These are phyloP conservation scores for Aspiorhynchus laticeps DNA, from an alignment of 2,113 vertebrate genomes.

Conservation along the genomic window DNA sequence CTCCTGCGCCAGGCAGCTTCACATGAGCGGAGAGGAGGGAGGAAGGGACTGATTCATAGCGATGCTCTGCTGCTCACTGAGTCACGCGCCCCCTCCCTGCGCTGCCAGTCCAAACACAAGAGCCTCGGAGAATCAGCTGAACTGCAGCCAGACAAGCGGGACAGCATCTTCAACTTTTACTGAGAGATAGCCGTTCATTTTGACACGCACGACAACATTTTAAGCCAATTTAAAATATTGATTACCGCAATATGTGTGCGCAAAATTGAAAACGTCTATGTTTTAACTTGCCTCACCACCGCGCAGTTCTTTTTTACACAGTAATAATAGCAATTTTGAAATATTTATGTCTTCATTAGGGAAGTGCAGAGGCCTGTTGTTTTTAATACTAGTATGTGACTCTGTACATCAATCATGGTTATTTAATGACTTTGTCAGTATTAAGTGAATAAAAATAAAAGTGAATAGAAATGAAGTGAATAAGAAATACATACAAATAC, in stretches of 20 bases:
- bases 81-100: constrained; percentile 28
- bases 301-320: neutral
- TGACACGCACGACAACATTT: neutral
- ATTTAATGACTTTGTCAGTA: too few relatives aligned
- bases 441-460: too few relatives aligned
- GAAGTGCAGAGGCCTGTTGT: too few relatives aligned
- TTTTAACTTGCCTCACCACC: neutral
- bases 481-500: too few relatives aligned
- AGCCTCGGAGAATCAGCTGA: neutral
- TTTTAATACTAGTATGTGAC: too few relatives aligned
- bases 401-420: too few relatives aligned
- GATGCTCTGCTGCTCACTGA: constrained; percentile 14
- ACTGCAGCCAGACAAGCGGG: neutral
- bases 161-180: neutral
- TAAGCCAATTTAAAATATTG: neutral
- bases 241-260: neutral
- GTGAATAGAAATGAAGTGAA: too few relatives aligned
- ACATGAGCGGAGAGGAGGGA: constrained; percentile 31
- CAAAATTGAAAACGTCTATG: neutral
- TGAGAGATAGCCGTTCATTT: neutral
- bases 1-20: constrained; percentile 4
- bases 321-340: neutral
- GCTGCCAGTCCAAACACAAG: neutral
- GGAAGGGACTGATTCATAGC: constrained; percentile 14
- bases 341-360: too few relatives aligned